Evolutionary conservation across 2,113 vertebrate genomes (phyloP).

Genomic region (Hippocampus zosterae): DNA sequence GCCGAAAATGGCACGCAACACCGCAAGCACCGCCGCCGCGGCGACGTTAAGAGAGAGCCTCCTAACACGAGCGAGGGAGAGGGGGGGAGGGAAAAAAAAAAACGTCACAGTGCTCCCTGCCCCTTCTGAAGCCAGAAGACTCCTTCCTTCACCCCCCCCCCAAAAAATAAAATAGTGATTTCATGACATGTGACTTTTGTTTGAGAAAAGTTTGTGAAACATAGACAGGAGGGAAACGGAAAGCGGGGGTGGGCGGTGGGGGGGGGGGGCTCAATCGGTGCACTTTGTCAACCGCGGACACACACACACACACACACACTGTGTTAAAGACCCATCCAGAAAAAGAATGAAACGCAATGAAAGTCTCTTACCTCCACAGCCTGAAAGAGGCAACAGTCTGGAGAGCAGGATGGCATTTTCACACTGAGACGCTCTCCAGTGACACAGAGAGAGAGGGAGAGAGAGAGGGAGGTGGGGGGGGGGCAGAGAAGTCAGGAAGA

Average conservation of each 20-base stretch:
- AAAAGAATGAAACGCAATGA: conserved; percentile 22
- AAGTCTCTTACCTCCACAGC: conserved; percentile 82
- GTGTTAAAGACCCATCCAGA: conserved; percentile 13
- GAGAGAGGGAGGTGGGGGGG: conserved; percentile 29
- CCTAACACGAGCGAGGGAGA: conserved; percentile 12
- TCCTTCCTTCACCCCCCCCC: conserved; percentile 12
- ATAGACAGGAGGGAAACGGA: conserved; percentile 5
- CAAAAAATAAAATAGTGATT: conserved; percentile 37
- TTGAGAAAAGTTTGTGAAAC: conserved; percentile 56
- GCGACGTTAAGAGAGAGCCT: conserved; percentile 22
- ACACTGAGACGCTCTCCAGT: conserved; percentile 72
- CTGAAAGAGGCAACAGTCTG: conserved; percentile 86
- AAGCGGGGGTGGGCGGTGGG: not conserved
- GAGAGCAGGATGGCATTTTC: conserved; percentile 81
- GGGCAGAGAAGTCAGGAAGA: conserved; percentile 18
- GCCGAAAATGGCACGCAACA: conserved; percentile 22
- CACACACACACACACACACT: conserved; percentile 1
- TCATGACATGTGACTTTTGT: conserved; percentile 51
- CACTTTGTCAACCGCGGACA: conserved; percentile 15
- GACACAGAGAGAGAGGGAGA: conserved; percentile 56
- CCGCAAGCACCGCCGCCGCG: conserved; percentile 15
- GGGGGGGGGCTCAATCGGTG: conserved; percentile 9
- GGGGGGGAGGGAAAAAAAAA: conserved; percentile 20
- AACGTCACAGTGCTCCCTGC: conserved; percentile 44
- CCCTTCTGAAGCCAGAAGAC: conserved; percentile 39